Evolutionary conservation across 2,888 invertebrate species (phyloP).

Genomic region (Pheosia gnoma): DNA sequence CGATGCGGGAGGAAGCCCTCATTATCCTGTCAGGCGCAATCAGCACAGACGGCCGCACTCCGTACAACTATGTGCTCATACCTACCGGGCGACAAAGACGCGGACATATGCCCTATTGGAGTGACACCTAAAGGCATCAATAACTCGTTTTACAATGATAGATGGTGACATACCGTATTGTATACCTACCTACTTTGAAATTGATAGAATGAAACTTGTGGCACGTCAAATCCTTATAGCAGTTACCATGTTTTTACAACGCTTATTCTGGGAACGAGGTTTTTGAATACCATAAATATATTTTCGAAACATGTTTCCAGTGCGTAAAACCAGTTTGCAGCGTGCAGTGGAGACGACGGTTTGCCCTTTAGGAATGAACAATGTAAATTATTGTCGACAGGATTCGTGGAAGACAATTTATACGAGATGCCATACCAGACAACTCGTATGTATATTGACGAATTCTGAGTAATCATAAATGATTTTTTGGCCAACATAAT

Average conservation of each 20-base stretch:
- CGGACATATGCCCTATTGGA: constrained; percentile 44
- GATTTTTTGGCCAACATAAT: no score
- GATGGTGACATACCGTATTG: constrained; percentile 14
- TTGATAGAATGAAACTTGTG: no score
- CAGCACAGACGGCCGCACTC: constrained; percentile 59
- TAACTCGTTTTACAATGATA: constrained; percentile 30
- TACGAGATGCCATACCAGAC: neutral
- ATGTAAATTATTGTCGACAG: constrained; percentile 17
- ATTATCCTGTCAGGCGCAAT: constrained; percentile 82
- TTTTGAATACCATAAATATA: constrained; percentile 24
- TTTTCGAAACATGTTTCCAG: constrained; percentile 28
- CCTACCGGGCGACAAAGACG: constrained; percentile 51
- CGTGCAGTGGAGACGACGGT: constrained; percentile 38
- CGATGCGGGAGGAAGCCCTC: constrained; percentile 80
- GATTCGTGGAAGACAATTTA: constrained; percentile 31
- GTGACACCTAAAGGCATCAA: constrained; percentile 36
- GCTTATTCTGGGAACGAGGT: constrained; percentile 17
- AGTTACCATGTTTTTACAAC: constrained; percentile 1
- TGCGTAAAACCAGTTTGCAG: constrained; percentile 37
- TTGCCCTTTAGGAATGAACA: constrained; percentile 22
- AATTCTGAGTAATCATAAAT: no score
- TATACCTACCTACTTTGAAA: neutral
- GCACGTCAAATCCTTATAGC: no score
- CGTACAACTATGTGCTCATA: constrained; percentile 43
- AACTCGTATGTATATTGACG: neutral